Evolutionary conservation across 1,140 invertebrate species (phyloP).

Genomic region (Nilaparvata lugens): DNA sequence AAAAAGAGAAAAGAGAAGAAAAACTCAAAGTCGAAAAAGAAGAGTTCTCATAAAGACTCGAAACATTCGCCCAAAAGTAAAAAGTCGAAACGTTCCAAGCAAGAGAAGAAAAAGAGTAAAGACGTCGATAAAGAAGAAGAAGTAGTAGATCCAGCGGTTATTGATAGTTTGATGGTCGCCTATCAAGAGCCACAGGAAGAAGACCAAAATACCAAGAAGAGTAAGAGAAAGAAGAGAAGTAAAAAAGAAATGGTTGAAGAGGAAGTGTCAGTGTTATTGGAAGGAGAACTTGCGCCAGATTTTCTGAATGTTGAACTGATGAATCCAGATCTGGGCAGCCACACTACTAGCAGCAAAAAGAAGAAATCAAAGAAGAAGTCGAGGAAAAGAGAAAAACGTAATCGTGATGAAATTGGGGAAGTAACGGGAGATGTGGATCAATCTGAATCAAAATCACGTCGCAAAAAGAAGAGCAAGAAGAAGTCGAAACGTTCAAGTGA

Average conservation of each 20-base stretch:
- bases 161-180: not conserved
- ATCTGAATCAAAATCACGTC: too few relatives aligned
- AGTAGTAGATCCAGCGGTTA: not conserved
- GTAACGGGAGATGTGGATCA: not conserved
- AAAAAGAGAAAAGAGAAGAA: slow-evolving; percentile 3
- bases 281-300: too few relatives aligned
- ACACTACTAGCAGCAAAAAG: not conserved
- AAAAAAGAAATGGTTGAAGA: not conserved
- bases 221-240: slow-evolving; percentile 1
- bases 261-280: too few relatives aligned
- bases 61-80: not conserved
- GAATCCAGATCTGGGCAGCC: not conserved
- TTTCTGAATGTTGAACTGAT: not conserved
- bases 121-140: not conserved
- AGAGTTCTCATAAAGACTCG: not conserved
- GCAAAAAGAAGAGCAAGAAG: too few relatives aligned
- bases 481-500: too few relatives aligned
- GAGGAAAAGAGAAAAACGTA: not conserved
- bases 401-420: not conserved
- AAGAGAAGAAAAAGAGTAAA: slow-evolving; percentile 12
- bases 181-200: not conserved
- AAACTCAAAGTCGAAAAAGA: slow-evolving; percentile 10
- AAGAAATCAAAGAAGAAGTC: too few relatives aligned
- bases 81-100: not conserved
- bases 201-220: not conserved